Base-by-base conservation (phyloP, 2,888 invertebrate species). In the Pocota personata region DNA sequence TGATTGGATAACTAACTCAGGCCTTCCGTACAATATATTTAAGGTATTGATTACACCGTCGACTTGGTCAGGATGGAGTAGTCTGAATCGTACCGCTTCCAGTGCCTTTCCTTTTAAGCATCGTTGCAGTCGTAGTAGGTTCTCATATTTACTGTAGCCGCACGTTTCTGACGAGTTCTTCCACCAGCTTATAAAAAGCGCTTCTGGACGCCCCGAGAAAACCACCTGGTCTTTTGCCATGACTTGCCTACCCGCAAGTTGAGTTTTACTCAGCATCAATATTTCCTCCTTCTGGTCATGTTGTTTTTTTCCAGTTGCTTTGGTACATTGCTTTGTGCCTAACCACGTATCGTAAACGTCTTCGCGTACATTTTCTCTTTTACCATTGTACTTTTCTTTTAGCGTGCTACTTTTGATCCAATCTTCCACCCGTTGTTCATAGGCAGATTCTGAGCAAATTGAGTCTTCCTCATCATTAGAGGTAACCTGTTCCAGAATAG, bases 1-100 rank as follows among this genome's bases (percentile, higher is more conserved):
- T 5, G 60, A 62, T 10, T 40, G 50, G 10, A 73, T 60, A 4
- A 73, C 50, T 40, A 62, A 7, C 2, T 73, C 50, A 12, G 60
- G 72, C n/a, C 27, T 27, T 2, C 73, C 73, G 3, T 27, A 73
- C 0, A 73, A 12, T 27, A 52, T 62, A 24, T 62, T 62, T 4
- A 76, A 48, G 0, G 58, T 76, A 8, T 1, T 6, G 14, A 58
- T 76, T 0, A 66, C 66, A 2, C 24, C 48, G 2, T 46, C 48
- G 6, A 76, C 66, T 16, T 66, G 66, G 5, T 76, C 35, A 12
- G 66, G 66, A 16, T 66, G 57, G 3, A 66, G 35, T 10, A 73
- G 60, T 27, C 67, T 58, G 55, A 10, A 77, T 30, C 43, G 66
- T 30, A 72, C 58, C 12, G 57, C 40, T 4, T 75, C 73, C 1